Base-by-base conservation (phyloP, 2,113 vertebrate species). In the Noturus placidus region DNA sequence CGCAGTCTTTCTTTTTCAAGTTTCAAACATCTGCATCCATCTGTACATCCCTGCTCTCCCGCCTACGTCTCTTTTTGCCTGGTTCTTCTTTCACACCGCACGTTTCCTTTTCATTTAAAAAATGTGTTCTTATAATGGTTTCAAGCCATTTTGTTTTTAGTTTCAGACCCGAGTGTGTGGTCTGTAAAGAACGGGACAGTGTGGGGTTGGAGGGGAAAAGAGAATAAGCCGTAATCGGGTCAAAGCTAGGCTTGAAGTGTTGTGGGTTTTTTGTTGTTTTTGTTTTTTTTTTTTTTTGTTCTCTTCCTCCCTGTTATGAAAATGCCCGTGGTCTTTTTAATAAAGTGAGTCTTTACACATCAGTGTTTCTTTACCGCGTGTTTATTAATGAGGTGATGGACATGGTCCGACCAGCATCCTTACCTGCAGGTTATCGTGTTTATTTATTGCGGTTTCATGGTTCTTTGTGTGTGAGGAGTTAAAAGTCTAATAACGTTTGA, bases 251-350 rank as follows among this genome's bases (percentile, higher is more conserved):
- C 85, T 86, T 77, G 7, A 83, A 42, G 46, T 82, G 22, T 77
- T 50, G 70, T 84, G 70, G 82, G 63, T 59, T 79, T 14, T 54
- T 8, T 22, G 52, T 22, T 30, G 50, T 67, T 80, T 63, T 81
- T 54, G 38, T 57, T 88, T 84, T 17, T 42, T 61, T 14, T 69
- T 67, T 50, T 82, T 63, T 78, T 86, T 25, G n/a, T n/a, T n/a
- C n/a, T n/a, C n/a, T n/a, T n/a, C n/a, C n/a, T n/a, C n/a, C n/a
- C 20, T 54, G 19, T 35, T 76, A 87, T 90, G 30, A 59, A 88
- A 86, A 78, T 88, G 76, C 69, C 85, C 83, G 76, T 88, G 88
- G 50, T 90, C 86, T 90, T 90, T 89, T 90, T 85, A 89, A 90
- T 90, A 87, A 86, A 89, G 42, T 65, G 22, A 89, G 87, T 86